These are phyloP conservation scores for Platichthys stellatus DNA, from an alignment of 2,113 vertebrate species.

Conservation along the genomic window DNA sequence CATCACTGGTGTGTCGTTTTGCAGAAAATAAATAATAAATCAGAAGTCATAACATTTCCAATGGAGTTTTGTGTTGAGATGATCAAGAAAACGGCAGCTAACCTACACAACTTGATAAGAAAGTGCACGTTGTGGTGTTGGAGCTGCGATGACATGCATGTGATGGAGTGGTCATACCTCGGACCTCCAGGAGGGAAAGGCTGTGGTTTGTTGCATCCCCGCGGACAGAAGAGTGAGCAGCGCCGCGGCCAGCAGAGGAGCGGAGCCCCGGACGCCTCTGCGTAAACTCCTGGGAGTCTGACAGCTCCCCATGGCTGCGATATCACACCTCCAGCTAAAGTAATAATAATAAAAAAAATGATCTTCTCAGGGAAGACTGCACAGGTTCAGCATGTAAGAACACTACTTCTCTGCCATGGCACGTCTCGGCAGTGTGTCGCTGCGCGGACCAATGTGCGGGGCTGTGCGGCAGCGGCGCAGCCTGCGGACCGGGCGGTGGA, in stretches of 20 bases:
- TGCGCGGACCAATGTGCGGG: conserved; percentile 3
- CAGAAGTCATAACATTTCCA: background rate
- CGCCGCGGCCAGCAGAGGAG: conserved; percentile 68
- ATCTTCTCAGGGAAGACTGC: conserved; percentile 54
- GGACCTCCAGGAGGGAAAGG: conserved; percentile 78
- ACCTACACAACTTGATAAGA: background rate
- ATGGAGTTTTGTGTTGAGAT: conserved; percentile 10
- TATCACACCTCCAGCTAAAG: conserved; percentile 59
- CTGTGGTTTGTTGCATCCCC: conserved; percentile 76
- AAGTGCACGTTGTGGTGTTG: background rate
- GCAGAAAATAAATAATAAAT: no score
- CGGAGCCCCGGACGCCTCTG: conserved; percentile 43
- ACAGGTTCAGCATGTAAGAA: conserved; percentile 58
- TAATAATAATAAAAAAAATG: background rate
- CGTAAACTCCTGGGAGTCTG: conserved; percentile 59
- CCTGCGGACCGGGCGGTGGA: conserved; percentile 49
- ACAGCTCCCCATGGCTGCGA: conserved; percentile 67
- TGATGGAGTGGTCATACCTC: conserved; percentile 76
- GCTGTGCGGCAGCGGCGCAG: conserved; percentile 46
- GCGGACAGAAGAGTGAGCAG: conserved; percentile 73
- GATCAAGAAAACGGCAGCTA: background rate
- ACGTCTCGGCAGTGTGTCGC: background rate
- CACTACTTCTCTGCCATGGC: conserved; percentile 60
- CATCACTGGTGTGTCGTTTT: fast-evolving
- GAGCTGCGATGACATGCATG: background rate